phyloP scores from a whole-genome alignment of 2,113 vertebrate species.

The Oreocharis arfaki region DNA sequence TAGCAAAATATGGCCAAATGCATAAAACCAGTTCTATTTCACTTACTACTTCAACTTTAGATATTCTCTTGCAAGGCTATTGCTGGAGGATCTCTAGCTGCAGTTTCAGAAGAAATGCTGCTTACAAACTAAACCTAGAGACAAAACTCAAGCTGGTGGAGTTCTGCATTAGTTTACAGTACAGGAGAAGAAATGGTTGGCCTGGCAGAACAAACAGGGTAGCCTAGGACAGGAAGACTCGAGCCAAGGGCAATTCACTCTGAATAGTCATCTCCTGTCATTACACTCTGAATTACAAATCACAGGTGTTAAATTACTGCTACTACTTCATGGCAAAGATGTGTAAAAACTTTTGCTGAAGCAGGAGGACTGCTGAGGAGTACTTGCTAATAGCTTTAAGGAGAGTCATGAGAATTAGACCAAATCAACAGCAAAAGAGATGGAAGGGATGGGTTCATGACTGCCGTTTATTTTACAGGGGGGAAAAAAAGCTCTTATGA shows the following conservation, averaged over 20 bases:
- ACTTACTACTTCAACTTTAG: background rate
- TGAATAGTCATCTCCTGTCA: background rate
- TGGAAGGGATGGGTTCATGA: background rate
- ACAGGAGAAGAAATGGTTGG: background rate
- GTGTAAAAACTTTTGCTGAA: background rate
- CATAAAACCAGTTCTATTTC: background rate
- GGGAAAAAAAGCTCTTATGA: rapidly evolving
- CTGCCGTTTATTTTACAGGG: background rate
- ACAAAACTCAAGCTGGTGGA: background rate
- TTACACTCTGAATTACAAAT: background rate
- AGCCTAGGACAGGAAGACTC: background rate
- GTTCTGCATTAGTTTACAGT: background rate
- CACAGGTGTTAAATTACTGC: background rate
- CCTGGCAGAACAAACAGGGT: background rate
- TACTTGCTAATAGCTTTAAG: background rate
- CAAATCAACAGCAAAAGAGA: background rate
- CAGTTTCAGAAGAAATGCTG: background rate
- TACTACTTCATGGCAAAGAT: background rate
- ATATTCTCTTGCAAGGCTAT: background rate
- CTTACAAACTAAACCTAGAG: background rate
- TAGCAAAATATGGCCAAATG: background rate
- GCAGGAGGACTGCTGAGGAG: background rate
- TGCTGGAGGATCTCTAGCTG: background rate
- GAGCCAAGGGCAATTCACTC: background rate
- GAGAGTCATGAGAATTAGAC: background rate